phyloP scores from a whole-genome alignment of 2,113 vertebrate genomes.

The Callionymus lyra region DNA sequence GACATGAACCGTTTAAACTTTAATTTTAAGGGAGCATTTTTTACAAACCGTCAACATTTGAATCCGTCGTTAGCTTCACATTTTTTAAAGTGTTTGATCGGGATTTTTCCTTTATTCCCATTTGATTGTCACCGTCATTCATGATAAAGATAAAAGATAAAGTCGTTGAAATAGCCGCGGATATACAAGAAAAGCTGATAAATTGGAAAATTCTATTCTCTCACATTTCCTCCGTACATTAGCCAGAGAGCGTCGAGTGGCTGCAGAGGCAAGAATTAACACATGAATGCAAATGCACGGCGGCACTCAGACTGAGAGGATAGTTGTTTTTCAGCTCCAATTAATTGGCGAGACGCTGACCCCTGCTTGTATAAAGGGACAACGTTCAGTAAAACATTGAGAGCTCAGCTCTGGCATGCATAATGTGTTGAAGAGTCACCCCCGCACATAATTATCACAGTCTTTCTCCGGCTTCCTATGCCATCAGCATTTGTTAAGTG shows the following conservation, averaged over 20 bases:
- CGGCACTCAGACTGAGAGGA: background rate
- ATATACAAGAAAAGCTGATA: no score
- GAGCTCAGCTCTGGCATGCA: constrained; percentile 23
- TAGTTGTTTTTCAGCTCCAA: constrained; percentile 31
- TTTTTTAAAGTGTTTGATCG: no score
- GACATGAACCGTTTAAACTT: no score
- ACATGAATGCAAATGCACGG: constrained; percentile 16
- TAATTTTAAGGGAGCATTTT: no score
- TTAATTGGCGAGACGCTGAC: constrained; percentile 43
- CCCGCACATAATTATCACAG: constrained; percentile 37
- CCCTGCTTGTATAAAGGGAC: constrained; percentile 21
- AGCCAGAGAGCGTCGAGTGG: constrained; percentile 12
- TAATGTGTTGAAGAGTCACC: constrained; percentile 32
- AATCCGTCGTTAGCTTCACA: no score
- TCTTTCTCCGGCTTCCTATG: constrained; percentile 24
- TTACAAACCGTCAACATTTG: no score
- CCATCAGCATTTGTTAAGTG: constrained; percentile 22
- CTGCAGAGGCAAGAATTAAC: constrained; percentile 14
- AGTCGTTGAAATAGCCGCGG: no score
- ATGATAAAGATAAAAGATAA: no score
- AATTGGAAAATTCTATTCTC: no score
- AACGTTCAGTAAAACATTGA: constrained; percentile 15
- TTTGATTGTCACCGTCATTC: no score
- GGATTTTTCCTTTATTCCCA: no score
- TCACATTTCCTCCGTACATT: constrained; percentile 9